Evolutionary conservation across 2,113 vertebrate species (phyloP), one percentile per base, ranked within the genome.

Genomic region (Mustela nigripes): DNA sequence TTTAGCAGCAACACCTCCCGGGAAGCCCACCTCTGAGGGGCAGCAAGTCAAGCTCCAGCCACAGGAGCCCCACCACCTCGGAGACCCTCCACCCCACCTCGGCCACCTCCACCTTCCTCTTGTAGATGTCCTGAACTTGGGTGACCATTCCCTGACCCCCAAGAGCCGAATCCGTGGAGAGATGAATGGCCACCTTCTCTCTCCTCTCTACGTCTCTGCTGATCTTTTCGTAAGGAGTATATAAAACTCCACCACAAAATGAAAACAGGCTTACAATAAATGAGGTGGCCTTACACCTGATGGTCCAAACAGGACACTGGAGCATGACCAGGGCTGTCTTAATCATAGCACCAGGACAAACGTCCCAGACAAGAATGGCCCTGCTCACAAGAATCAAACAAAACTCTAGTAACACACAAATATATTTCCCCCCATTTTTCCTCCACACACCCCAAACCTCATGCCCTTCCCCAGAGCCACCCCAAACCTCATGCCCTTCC

Each of bases 81-180:
- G 53, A 8, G 42, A 24, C 53, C 39, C 14, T 53, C 50, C 74
- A n/a, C 21, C 33, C 18, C 7, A 0, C 7, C 2, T 4, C 2
- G 1, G 26, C 39, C 28, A 33, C 24, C 33, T 31, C 76, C 87
- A 4, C 1, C 39, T 50, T 79, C 63, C 11, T 19, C 21, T 36
- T 2, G 4, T 16, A 10, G 53, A 8, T 6, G 18, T n/a, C 62
- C 21, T 56, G 36, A 50, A 14, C 76, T 11, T 28, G 22, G 84
- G 58, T 9, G 10, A 16, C 39, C 65, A 42, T 1, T 11, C 8
- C 69, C 56, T 26, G 0, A 2, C 33, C 42, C n/a, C 69, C 63
- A 11, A 45, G 3, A 16, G 21, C 63, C 50, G 1, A 4, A 18
- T 11, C 21, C 0, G 0, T 0, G 3, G 42, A 7, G 78, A 33